Evolutionary conservation across 2,113 vertebrate genomes (phyloP), one percentile per base, ranked within the genome.

Genomic region (Gymnobelideus leadbeateri): DNA sequence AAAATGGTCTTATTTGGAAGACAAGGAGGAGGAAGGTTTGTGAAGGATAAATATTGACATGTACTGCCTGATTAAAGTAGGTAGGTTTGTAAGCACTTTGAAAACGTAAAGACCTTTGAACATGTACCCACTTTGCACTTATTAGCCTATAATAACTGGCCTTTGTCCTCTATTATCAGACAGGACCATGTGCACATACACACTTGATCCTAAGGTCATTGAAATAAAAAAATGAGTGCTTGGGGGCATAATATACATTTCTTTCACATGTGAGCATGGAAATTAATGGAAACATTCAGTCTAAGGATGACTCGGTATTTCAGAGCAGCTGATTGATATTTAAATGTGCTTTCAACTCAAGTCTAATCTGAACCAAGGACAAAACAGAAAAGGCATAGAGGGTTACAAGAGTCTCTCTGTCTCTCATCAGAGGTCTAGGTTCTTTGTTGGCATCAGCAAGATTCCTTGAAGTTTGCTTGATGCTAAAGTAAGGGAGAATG

Each of bases 341-440:
- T 93, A 97, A 92, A 91, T 95, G 51, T 55, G 50, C 93, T 96
- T 97, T 96, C 51, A 92, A n/a, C 46, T 91, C 93, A 96, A 51
- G 49, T 91, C 51, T 91, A 8, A 90, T 93, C 95, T 97, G 91
- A 55, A 43, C 93, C 94, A 46, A 94, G 92, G 46, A 54, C 50
- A 14, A 91, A 92, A 92, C 92, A 93, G 94, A 96, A 91, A 57
- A 84, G n/a, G 16, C 37, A 84, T 7, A 84, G 68, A 84, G 19
- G 19, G n/a, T 84, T 84, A 7, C 7, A 43, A 68, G 68, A 23
- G 16, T 12, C 90, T 90, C 54, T 57, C 94, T 51, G 95, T 19
- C n/a, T 92, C 52, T 47, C 47, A 49, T 49, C 4, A 49, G 47
- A 49, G 47, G 47, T 49, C 93, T 24, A 46, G 23, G 53, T 51